Evolutionary conservation across 2,888 invertebrate genomes (phyloP).

Genomic region (Ommatoiulus sabulosus): DNA sequence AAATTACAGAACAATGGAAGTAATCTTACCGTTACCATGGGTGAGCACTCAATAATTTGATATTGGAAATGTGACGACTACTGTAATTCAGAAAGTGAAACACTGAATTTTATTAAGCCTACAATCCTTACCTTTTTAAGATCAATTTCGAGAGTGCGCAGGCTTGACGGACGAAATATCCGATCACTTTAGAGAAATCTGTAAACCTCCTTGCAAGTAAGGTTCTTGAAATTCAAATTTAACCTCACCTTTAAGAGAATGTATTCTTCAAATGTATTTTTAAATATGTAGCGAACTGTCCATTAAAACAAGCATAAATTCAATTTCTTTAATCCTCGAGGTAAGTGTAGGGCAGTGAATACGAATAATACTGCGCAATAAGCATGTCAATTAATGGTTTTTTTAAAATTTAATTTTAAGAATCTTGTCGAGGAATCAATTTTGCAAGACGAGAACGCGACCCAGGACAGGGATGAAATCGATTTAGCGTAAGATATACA

Average conservation of each 20-base stretch:
- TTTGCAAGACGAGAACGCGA: background rate
- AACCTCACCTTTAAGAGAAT: background rate
- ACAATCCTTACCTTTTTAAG: background rate
- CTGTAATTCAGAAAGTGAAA: background rate
- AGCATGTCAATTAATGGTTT: background rate
- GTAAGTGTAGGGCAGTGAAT: background rate
- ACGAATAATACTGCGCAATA: background rate
- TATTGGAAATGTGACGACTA: background rate
- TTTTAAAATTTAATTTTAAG: constrained; percentile 12
- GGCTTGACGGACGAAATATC: constrained; percentile 26
- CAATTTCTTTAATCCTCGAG: constrained; percentile 50
- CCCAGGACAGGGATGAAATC: background rate
- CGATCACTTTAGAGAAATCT: constrained; percentile 29
- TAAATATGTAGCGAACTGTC: constrained; percentile 29
- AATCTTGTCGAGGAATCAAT: constrained; percentile 54
- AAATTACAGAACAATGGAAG: background rate
- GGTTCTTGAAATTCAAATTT: background rate
- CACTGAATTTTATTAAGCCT: background rate
- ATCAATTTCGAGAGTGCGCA: constrained; percentile 21
- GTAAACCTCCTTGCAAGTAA: constrained; percentile 48
- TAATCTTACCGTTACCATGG: constrained; percentile 4
- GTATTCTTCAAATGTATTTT: background rate
- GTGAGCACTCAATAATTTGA: background rate
- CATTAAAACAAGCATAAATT: constrained; percentile 29
- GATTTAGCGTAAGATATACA: constrained; percentile 10